Base-by-base conservation (phyloP, 1,140 invertebrate genomes). In the Aradophagus sp. region DNA sequence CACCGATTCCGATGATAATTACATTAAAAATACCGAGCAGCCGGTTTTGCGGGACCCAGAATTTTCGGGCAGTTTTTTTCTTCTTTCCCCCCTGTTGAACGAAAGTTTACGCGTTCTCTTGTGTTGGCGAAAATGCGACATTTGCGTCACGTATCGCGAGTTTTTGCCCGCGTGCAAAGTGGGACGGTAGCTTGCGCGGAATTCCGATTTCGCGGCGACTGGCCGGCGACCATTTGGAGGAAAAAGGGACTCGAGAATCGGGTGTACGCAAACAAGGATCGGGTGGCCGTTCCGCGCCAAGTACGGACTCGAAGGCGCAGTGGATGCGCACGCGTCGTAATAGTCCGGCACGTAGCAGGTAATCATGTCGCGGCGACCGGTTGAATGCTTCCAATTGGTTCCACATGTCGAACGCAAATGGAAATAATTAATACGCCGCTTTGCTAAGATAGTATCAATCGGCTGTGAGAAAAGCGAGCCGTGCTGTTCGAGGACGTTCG, bases 321-420 rank as follows among this genome's bases (percentile, higher is more conserved):
- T 42, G 48, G 36, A 23, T n/a, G n/a, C 36, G 20, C n/a, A 34
- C 32, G 29, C 27, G 42, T 53, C 48, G 44, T 50, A 62, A 59
- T 55, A 56, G n/a, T 38, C 11, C 50, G 15, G 56, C 44, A 48
- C 56, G 52, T 70, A 70, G 63, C 52, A 59, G 67, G 67, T 70
- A 70, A 70, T 70, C 67, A 47, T 70, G 67, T 70, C 59, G 58
- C 47, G 47, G 29, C 36, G 44, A 70, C 58, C 66, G 66, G 66
- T 70, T 70, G 58, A 62, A 34, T 50, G 50, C 39, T 41, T 38
- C 26, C 44, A 62, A 62, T 70, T 32, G 66, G 66, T 58, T 62
- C 66, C 66, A 62, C 36, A 69, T 69, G 56, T 56, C 56, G 44
- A 62, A 56, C 58, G 52, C 56, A 39, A 62, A 70, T 63, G 50